These are phyloP conservation scores for Stomatorhinus walkeri DNA, from an alignment of 2,797 vertebrate genomes.

Conservation along the genomic window DNA sequence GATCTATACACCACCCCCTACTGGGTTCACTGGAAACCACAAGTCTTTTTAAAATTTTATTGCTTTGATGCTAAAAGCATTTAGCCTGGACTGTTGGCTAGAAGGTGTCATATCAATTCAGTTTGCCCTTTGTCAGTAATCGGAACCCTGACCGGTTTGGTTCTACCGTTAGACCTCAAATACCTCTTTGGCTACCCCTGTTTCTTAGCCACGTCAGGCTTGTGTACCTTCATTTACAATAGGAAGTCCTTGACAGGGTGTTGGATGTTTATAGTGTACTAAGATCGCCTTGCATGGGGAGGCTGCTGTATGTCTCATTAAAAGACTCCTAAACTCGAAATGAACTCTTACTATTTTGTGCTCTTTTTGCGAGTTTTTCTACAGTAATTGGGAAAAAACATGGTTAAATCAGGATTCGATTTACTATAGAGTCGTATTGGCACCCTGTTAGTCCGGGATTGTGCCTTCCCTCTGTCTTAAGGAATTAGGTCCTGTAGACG, in stretches of 20 bases:
- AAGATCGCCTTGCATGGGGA: background rate
- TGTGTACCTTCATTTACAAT: background rate
- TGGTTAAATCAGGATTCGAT: conserved; percentile 9
- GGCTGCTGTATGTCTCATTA: background rate
- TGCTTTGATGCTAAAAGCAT: background rate
- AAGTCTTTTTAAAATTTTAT: background rate
- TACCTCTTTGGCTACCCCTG: background rate
- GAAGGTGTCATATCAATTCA: background rate
- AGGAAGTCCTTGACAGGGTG: background rate
- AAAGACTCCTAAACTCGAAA: background rate
- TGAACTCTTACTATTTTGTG: conserved; percentile 5
- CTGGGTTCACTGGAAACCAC: background rate
- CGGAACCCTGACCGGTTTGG: background rate
- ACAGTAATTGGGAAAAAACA: background rate
- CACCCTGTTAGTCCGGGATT: background rate
- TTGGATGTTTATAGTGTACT: background rate
- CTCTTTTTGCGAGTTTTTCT: background rate
- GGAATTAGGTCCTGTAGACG: background rate
- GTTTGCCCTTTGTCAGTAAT: background rate
- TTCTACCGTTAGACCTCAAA: background rate
- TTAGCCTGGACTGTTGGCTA: background rate
- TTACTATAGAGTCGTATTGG: background rate
- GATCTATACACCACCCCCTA: background rate
- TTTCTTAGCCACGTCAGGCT: background rate
- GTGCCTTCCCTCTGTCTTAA: background rate